Evolutionary conservation across 2,113 vertebrate genomes (phyloP).

Genomic region (Mobula hypostoma): DNA sequence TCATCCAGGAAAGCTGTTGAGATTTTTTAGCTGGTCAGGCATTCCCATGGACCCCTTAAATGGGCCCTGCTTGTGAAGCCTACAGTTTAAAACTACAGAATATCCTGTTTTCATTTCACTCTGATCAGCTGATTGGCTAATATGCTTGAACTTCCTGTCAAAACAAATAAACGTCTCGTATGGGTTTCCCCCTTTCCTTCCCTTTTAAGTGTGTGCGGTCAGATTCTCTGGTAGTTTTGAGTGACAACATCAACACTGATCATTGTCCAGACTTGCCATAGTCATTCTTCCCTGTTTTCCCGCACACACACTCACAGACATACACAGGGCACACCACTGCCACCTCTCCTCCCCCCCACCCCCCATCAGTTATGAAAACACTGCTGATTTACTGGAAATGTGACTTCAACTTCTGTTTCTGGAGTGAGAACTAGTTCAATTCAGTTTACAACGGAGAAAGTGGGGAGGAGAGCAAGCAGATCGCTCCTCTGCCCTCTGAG

Average conservation of each 20-base stretch:
- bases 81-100: not conserved
- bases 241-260: not conserved
- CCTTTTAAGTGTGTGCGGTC: not conserved
- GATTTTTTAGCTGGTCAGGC: not conserved
- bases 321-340: not conserved
- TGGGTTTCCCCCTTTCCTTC: not conserved
- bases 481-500: not conserved
- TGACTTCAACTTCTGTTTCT: not conserved
- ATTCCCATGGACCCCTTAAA: not conserved
- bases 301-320: no score
- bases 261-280: not conserved
- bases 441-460: not conserved
- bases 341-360: not conserved
- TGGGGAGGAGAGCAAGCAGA: not conserved
- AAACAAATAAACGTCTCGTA: constrained; percentile 3
- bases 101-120: not conserved
- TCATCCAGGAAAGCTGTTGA: not conserved
- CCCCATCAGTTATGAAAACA: not conserved
- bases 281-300: no score
- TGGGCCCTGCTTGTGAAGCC: constrained; percentile 2
- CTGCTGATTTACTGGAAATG: not conserved
- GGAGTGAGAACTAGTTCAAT: not conserved
- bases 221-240: not conserved
- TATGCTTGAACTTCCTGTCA: constrained; percentile 26
- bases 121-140: constrained; percentile 13